Base-by-base conservation (phyloP, 2,888 invertebrate genomes). In the Perdita meconis region DNA sequence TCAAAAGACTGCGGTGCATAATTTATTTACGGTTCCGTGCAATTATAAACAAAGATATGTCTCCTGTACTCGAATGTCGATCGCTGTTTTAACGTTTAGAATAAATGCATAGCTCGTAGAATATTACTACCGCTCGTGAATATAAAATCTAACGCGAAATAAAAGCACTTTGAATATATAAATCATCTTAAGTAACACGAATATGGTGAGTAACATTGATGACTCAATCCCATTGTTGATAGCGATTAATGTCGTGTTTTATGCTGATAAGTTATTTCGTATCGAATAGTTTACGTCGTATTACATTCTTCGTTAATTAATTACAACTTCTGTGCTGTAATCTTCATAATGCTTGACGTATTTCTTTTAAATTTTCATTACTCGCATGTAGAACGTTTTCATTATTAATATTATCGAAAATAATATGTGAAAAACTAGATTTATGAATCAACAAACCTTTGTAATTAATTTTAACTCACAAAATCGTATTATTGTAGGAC, bases 401-500 rank as follows among this genome's bases (percentile, higher is more conserved):
- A 30, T 30, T 30, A 30, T 30, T 30, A 6, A 2, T 30, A 6
- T 30, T 30, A 24, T 44, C 10, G 16, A 19, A 8, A 44, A 44
- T 44, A 3, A n/a, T n/a, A n/a, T n/a, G n/a, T n/a, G n/a, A n/a
- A n/a, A n/a, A n/a, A n/a, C n/a, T n/a, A n/a, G n/a, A n/a, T n/a
- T n/a, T 19, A 30, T 4, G 19, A 2, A 19, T 8, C 8, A 22
- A 19, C 1, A n/a, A 22, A 4, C 2, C 10, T 47, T n/a, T 24
- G 19, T 22, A 47, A 24, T 47, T 47, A 47, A 22, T 55, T 19
- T 55, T 12, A 55, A n/a, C n/a, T n/a, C n/a, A n/a, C n/a, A n/a
- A n/a, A n/a, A n/a, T n/a, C n/a, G n/a, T 19, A 36, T 67, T 72
- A 26, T 60, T 80, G 0, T 83, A 92, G 91, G 93, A 93, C 82